Evolutionary conservation across 2,113 vertebrate genomes (phyloP), one percentile per base, ranked within the genome.

Genomic region (Saccopteryx leptura): DNA sequence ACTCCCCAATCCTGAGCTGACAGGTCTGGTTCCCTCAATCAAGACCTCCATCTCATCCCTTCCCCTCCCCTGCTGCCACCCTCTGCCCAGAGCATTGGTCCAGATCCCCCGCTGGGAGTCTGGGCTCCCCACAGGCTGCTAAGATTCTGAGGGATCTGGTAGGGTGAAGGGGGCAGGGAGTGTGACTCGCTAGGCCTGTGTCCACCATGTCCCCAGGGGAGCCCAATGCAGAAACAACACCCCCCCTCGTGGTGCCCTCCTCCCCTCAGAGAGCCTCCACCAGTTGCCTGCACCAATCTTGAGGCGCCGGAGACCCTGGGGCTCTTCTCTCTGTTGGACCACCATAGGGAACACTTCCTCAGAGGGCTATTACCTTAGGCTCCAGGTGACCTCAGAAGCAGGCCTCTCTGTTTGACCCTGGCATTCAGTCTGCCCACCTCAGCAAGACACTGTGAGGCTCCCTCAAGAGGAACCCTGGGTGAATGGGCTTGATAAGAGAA

Each of bases 121-220:
- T 5, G 61, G 72, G 75, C 11, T 58, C 31, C 66, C 39, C 46
- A 3, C 21, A 3, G 58, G n/a, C 80, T 23, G 11, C 1, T 6
- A 48, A 75, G 88, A 19, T 50, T 63, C 60, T 0, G 0, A 14
- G 60, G 26, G 6, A 8, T 0, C 0, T 0, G 0, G n/a, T 19
- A 7, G 5, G 5, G 65, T 8, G 1, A 2, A 15, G 15, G 50
- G 58, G 23, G 0, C 14, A 9, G 31, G 15, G 18, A 18, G 13
- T 0, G 2, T 3, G 12, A 4, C 6, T 21, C 7, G 14, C 76
- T 5, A 11, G 33, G 65, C 56, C 65, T 24, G 19, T 9, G 23
- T 4, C 60, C 33, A 23, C 19, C 0, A 26, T 26, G 50, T 13
- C 33, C 60, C 33, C 5, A 10, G 54, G 69, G n/a, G 33, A 65